Percentiles rank a stretch among this genome's conserved stretches.
These are phyloP conservation scores for Oreochromis spilurus DNA, from an alignment of 2,113 vertebrate species.

Conservation along the genomic window DNA sequence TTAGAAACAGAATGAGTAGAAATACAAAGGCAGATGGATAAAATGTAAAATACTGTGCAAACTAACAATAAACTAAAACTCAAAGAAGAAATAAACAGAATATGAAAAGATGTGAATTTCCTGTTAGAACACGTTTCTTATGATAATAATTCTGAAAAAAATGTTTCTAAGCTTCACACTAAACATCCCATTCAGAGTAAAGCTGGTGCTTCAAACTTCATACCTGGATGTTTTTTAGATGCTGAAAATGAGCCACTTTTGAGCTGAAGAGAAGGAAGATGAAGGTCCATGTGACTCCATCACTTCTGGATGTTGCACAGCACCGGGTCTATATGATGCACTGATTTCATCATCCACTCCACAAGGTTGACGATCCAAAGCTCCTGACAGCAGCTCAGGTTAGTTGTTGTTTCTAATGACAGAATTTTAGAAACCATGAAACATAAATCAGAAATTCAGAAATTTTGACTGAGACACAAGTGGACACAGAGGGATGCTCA, in stretches of 20 bases:
- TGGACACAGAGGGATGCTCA: not conserved
- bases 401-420: not conserved
- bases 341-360: not conserved
- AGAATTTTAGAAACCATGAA: not conserved
- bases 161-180: not conserved
- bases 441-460: not conserved
- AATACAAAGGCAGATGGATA: too few species aligned
- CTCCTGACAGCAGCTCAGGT: not conserved
- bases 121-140: not conserved
- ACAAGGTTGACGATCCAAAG: not conserved
- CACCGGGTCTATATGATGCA: not conserved
- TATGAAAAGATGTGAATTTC: not conserved
- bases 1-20: not conserved
- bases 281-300: not conserved
- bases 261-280: not conserved
- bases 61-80: too few species aligned
- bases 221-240: not conserved
- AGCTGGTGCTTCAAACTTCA: not conserved
- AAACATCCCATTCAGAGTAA: not conserved
- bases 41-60: too few species aligned
- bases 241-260: not conserved
- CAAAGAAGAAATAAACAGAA: not conserved
- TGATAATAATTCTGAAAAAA: not conserved
- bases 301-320: not conserved
- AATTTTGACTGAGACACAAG: rapidly evolving